phyloP scores from a whole-genome alignment of 2,888 invertebrate species.

The Oxycera nigricornis region DNA sequence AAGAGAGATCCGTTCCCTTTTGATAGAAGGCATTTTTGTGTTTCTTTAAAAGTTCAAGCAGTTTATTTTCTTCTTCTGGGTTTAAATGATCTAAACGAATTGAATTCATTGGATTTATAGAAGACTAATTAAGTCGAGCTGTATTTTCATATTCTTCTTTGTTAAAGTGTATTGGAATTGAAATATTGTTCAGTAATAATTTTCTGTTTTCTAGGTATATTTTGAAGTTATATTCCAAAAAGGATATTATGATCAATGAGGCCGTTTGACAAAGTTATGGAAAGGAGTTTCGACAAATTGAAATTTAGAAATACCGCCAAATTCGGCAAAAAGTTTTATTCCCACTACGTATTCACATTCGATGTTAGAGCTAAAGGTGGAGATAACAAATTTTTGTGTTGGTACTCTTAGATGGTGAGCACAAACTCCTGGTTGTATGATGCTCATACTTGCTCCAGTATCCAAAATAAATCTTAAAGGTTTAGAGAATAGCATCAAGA shows the following conservation, averaged over 20 bases:
- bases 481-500: too few species aligned
- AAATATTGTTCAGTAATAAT: background rate
- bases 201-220: background rate
- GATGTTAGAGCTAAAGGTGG: background rate
- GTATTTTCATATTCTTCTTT: background rate
- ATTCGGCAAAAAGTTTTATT: background rate
- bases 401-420: background rate
- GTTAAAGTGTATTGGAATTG: background rate
- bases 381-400: background rate
- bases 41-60: background rate
- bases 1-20: constrained; percentile 37
- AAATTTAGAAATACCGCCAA: background rate
- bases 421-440: background rate
- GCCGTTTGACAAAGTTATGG: background rate
- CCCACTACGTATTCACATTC: background rate
- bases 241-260: background rate
- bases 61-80: background rate
- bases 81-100: background rate
- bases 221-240: background rate
- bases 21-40: constrained; percentile 21
- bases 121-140: too few species aligned
- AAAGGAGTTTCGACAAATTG: background rate
- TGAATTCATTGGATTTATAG: background rate
- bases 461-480: background rate
- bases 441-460: background rate